Percentiles rank a stretch among this genome's conserved stretches.
phyloP scores from a whole-genome alignment of 2,113 vertebrate genomes.

The Ictalurus furcatus region DNA sequence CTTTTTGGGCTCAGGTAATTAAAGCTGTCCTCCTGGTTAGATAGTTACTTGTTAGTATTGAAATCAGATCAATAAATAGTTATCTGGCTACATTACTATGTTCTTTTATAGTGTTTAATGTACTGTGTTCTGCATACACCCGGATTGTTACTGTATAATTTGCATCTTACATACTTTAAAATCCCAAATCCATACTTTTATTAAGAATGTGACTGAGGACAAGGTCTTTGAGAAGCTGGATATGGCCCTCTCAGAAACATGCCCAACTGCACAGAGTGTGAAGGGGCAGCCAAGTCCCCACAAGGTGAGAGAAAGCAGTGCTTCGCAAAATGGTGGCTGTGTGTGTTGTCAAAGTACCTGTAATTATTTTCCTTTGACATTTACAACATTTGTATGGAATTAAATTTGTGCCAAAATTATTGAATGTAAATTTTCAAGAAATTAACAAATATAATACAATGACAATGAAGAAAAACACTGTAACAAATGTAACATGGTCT shows the following conservation, averaged over 20 bases:
- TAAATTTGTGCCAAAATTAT: no score
- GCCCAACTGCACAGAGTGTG: slow-evolving; percentile 43
- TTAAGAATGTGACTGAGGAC: slow-evolving; percentile 53
- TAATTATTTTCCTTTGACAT: not conserved
- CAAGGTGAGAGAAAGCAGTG: slow-evolving; percentile 41
- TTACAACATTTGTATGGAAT: not conserved
- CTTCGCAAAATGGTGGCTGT: not conserved
- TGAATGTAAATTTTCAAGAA: no score
- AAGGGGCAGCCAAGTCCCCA: slow-evolving; percentile 43
- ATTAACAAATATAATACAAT: no score
- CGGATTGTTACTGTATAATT: not conserved
- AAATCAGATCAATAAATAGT: not conserved
- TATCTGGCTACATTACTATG: no score
- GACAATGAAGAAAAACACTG: no score
- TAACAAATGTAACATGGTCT: no score
- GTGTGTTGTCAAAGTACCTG: no score
- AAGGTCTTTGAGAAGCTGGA: slow-evolving; percentile 48
- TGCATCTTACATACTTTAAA: not conserved
- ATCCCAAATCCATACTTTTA: not conserved
- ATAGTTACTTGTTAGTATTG: not conserved
- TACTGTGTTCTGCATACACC: not conserved
- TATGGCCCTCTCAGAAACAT: slow-evolving; percentile 37
- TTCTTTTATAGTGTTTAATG: not conserved
- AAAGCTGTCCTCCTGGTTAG: not conserved
- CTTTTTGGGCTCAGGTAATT: slow-evolving; percentile 81